Percentiles rank a stretch among this genome's conserved stretches.
Conservation (phyloP, 1,140 invertebrate genomes). For the Lasaia peninsularis region DNA sequence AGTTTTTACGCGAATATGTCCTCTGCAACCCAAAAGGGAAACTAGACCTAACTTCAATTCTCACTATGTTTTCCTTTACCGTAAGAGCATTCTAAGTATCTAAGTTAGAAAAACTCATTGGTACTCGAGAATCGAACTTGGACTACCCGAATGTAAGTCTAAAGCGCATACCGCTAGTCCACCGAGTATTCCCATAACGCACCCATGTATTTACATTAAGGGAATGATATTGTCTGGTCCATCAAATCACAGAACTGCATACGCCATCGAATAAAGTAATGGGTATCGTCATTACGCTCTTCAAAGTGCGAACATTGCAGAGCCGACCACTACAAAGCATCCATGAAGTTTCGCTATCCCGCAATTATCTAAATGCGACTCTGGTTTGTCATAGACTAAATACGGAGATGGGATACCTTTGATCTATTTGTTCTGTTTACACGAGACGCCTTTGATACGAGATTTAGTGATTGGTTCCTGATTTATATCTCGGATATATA, state of each 20-base stretch:
- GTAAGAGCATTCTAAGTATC: too few species aligned
- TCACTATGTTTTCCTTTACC: too few species aligned
- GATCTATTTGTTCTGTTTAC: conserved; percentile 2
- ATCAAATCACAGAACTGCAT: conserved; percentile 12
- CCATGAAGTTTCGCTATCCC: conserved; percentile 46
- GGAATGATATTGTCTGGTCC: background rate
- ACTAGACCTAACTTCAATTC: too few species aligned
- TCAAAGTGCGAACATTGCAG: conserved; percentile 42
- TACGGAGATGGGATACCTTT: conserved; percentile 8
- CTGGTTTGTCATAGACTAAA: conserved; percentile 31
- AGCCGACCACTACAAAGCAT: conserved; percentile 41
- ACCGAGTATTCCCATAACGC: too few species aligned
- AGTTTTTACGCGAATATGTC: too few species aligned
- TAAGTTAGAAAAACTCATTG: too few species aligned
- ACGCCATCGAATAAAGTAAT: conserved; percentile 29
- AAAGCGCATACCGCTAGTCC: too few species aligned
- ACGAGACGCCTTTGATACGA: background rate
- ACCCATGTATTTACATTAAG: conserved; percentile 1
- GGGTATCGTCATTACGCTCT: conserved; percentile 43
- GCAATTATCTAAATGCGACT: conserved; percentile 64
- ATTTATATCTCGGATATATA: too few species aligned
- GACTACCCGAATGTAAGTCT: too few species aligned
- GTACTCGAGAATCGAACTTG: too few species aligned
- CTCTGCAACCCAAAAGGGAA: too few species aligned
- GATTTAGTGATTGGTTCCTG: background rate